These are phyloP conservation scores for Miltochrista miniata DNA, from an alignment of 2,888 invertebrate genomes.

Conservation along the genomic window DNA sequence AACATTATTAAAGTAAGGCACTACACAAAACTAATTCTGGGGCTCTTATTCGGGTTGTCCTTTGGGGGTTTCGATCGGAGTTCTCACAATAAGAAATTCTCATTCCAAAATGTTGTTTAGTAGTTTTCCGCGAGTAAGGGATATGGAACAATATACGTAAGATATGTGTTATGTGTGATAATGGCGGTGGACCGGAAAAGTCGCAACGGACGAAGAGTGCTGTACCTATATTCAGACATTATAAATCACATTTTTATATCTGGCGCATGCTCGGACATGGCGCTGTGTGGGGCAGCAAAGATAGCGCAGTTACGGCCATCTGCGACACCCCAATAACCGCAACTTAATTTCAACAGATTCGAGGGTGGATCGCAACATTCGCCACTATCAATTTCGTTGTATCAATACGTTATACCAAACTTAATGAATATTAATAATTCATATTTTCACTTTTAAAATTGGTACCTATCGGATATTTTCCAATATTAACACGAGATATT, in stretches of 20 bases:
- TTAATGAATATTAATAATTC: slow-evolving; percentile 28
- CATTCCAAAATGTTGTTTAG: slow-evolving; percentile 45
- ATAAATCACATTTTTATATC: slow-evolving; percentile 78
- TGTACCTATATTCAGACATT: slow-evolving; percentile 47
- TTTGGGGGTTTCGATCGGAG: slow-evolving; percentile 57
- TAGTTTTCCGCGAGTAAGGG: slow-evolving; percentile 41
- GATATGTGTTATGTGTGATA: slow-evolving; percentile 46
- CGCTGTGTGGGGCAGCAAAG: slow-evolving; percentile 42
- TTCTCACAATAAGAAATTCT: slow-evolving; percentile 53
- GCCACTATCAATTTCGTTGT: slow-evolving; percentile 66
- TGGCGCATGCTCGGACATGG: slow-evolving; percentile 57
- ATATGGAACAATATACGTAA: slow-evolving; percentile 51
- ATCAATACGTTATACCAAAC: slow-evolving; percentile 48
- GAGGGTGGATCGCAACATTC: slow-evolving; percentile 54
- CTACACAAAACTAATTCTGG: slow-evolving; percentile 76
- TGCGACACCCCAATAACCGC: slow-evolving; percentile 75
- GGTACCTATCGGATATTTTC: slow-evolving; percentile 15
- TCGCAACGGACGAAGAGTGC: slow-evolving; percentile 55
- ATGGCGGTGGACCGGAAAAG: slow-evolving; percentile 48
- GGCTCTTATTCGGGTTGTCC: slow-evolving; percentile 66
- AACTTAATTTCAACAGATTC: slow-evolving; percentile 74
- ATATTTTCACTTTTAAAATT: slow-evolving; percentile 19
- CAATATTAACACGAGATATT: slow-evolving; percentile 16
- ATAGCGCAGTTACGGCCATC: slow-evolving; percentile 75
- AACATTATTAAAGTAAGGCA: slow-evolving; percentile 77